Conservation (phyloP, 2,113 vertebrate species). For the Sus scrofa region DNA sequence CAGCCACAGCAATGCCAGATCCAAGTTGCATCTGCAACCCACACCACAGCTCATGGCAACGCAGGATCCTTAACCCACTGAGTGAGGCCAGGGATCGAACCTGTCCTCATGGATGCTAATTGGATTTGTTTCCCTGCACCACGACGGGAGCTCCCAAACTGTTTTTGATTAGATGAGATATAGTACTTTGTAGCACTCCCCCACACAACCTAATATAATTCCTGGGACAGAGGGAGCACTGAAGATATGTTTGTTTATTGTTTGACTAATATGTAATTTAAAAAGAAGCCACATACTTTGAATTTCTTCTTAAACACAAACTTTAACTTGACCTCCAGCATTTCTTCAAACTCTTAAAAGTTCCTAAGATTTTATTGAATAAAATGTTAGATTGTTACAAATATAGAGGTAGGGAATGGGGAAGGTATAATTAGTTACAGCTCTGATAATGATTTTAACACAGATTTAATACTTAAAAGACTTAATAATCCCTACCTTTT, state of each 20-base stretch:
- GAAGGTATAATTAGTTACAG: constrained; percentile 30
- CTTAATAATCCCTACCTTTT: constrained; percentile 37
- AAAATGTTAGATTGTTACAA: constrained; percentile 41
- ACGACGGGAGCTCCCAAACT: background rate
- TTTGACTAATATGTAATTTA: constrained; percentile 57
- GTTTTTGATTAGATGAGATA: constrained; percentile 43
- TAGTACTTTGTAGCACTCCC: constrained; percentile 17
- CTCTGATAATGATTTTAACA: constrained; percentile 33
- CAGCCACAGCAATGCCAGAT: too few species aligned
- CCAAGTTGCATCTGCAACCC: too few species aligned
- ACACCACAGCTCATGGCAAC: too few species aligned
- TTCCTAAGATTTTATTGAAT: constrained; percentile 28
- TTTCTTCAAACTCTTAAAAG: constrained; percentile 25
- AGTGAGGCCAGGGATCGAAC: too few species aligned
- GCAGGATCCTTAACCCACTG: too few species aligned
- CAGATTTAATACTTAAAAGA: constrained; percentile 51
- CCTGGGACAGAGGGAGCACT: constrained; percentile 14
- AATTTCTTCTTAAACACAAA: constrained; percentile 58
- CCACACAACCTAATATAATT: constrained; percentile 32
- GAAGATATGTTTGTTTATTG: constrained; percentile 62
- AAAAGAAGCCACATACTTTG: constrained; percentile 26
- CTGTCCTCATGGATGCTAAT: too few species aligned
- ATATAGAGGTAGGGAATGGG: constrained; percentile 7
- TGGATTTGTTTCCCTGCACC: too few species aligned
- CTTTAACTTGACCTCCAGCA: constrained; percentile 42